Evolutionary conservation across 2,797 vertebrate species (phyloP).

Genomic region (Rhinella marina): DNA sequence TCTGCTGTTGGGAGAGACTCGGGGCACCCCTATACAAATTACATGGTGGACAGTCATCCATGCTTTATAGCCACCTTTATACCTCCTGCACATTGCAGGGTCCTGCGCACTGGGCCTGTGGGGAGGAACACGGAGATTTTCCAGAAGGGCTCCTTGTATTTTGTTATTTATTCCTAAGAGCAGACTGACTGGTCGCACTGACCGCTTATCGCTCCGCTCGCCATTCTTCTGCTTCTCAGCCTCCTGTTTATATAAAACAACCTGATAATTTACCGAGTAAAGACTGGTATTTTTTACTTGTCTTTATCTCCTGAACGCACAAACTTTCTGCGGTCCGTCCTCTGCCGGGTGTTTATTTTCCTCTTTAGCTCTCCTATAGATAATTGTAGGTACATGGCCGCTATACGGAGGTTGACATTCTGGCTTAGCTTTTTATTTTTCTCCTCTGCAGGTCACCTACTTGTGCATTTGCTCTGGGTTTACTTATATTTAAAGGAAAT

Average conservation of each 20-base stretch:
- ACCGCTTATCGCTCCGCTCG: slow-evolving; percentile 52
- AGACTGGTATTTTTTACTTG: background rate
- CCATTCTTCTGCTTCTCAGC: slow-evolving; percentile 40
- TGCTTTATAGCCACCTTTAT: no score
- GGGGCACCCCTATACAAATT: no score
- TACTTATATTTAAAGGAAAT: no score
- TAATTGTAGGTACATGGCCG: background rate
- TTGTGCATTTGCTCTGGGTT: no score
- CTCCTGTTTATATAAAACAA: slow-evolving; percentile 55
- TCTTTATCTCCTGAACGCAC: background rate
- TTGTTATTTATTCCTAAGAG: slow-evolving; percentile 48
- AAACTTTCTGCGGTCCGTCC: background rate
- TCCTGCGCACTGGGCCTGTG: no score
- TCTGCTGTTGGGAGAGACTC: no score
- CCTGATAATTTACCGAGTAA: slow-evolving; percentile 10
- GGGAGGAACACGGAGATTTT: background rate
- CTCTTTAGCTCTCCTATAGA: background rate
- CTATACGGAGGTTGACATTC: no score
- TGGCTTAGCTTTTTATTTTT: background rate
- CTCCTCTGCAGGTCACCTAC: background rate
- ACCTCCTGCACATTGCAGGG: no score
- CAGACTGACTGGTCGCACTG: slow-evolving; percentile 53
- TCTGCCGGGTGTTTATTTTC: background rate
- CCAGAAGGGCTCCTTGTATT: slow-evolving; percentile 1
- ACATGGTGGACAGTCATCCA: no score